Conservation (phyloP, 2,113 vertebrate species). For the Alexandromys fortis region DNA sequence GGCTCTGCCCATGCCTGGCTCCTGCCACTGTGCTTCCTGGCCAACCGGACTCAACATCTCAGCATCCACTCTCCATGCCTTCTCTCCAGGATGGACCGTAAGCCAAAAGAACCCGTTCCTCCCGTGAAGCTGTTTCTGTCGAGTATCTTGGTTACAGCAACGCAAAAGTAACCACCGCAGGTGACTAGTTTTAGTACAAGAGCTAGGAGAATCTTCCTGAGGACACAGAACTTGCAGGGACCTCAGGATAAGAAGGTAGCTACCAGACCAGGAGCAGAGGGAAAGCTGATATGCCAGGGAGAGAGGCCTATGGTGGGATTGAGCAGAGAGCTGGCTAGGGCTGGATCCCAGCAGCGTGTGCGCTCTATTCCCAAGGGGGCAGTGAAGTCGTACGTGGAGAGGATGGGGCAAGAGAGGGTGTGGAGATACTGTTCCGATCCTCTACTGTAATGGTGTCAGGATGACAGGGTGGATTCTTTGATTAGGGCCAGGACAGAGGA, state of each 20-base stretch:
- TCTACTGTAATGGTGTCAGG: no score
- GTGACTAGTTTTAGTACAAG: not conserved
- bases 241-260: not conserved
- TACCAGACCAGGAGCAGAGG: not conserved
- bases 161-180: not conserved
- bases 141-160: not conserved
- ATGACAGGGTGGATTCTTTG: not conserved
- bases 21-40: not conserved
- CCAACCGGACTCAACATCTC: not conserved
- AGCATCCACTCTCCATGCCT: not conserved
- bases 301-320: not conserved
- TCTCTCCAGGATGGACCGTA: not conserved
- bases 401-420: no score
- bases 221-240: not conserved
- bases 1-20: no score
- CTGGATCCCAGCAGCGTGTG: not conserved
- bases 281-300: not conserved
- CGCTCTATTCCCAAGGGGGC: not conserved
- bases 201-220: not conserved
- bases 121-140: not conserved
- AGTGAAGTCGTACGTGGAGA: no score
- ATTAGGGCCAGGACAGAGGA: not conserved
- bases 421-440: no score
- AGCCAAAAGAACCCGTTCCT: not conserved
- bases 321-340: not conserved